Evolutionary conservation across 2,797 vertebrate genomes (phyloP), one percentile per base, ranked within the genome.

Genomic region (Mormyrops boulengeri): DNA sequence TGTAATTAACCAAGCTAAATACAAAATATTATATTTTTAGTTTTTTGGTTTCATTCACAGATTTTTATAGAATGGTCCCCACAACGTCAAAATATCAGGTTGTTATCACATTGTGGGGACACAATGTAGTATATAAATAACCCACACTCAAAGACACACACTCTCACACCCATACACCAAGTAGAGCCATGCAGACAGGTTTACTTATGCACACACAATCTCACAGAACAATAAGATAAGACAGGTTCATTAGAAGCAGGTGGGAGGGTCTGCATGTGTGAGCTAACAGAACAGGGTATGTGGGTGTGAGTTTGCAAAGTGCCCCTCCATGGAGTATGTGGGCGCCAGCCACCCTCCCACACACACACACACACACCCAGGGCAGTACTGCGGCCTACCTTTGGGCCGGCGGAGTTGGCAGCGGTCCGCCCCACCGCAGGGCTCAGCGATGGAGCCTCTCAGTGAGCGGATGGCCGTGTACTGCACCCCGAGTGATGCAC

Each of bases 391-490:
- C 14, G 2, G 53, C 89, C 49, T 93, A 97, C 96, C 96, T 96
- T 93, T 93, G 85, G 92, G 91, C 87, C 93, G 93, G 88, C 93
- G 94, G 91, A 85, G 92, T 88, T 93, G 94, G 92, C 96, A 97
- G 91, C 88, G 95, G 90, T 93, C 93, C 17, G 91, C 92, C 88
- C 94, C 94, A 87, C 93, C 94, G 91, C 96, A 97, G 34, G 95
- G 94, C 89, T 92, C 93, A 55, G 93, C 93, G 90, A 96, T 90
- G 0, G 95, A 95, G 93, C 95, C 95, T 91, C 94, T 95, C 90
- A 96, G 92, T 91, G 96, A 96, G 26, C 94, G 95, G 90, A 97
- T 96, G 93, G 96, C 96, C 0, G 95, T 96, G 91, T 97, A 97
- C 92, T 97, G 96, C 90, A 97, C 95, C 88, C 95, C 96, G 57